Base-by-base conservation (phyloP, 2,113 vertebrate genomes). In the Vanacampus margaritifer region DNA sequence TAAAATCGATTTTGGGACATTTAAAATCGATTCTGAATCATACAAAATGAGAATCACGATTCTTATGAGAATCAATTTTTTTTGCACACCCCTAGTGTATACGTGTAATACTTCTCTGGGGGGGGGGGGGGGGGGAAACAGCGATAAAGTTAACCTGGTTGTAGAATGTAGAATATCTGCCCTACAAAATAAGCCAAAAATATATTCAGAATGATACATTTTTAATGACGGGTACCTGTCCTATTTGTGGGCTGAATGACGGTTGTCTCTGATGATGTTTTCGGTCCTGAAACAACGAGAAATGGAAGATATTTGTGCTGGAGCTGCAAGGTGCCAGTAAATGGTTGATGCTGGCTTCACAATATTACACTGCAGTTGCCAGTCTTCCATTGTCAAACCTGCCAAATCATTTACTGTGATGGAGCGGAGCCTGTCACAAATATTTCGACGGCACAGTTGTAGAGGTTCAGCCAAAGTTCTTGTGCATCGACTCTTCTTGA, bases 191-290 rank as follows among this genome's bases (percentile, higher is more conserved):
- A 32, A 10, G 6, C 1, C 28, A 8, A 57, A 57, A 37, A 11
- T 36, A 19, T 35, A 17, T 32, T 17, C 24, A 5, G 23, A 53
- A 53, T 24, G 8, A 24, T 24, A 2, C 2, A 32, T 3, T 13
- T 41, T 41, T 41, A 41, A 41, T 41, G 10, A 84, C 12, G 45
- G 73, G 43, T 50, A 59, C 51, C 67, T 69, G 76, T 78, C 68
- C 72, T 73, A 63, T 76, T 69, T 83, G 86, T 80, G 83, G 81
- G 84, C 70, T 66, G 76, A 75, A 73, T 85, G 78, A 80, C 78
- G 86, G 76, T 73, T 82, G 79, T 86, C 84, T 83, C 85, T 83
- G 83, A 80, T 76, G 81, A 80, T 79, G 79, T 77, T 83, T 46
- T 76, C 69, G 78, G 83, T 80, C 76, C 79, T 77, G 67, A 79